Evolutionary conservation across 2,113 vertebrate genomes (phyloP).

Genomic region (Sapayoa aenigma): DNA sequence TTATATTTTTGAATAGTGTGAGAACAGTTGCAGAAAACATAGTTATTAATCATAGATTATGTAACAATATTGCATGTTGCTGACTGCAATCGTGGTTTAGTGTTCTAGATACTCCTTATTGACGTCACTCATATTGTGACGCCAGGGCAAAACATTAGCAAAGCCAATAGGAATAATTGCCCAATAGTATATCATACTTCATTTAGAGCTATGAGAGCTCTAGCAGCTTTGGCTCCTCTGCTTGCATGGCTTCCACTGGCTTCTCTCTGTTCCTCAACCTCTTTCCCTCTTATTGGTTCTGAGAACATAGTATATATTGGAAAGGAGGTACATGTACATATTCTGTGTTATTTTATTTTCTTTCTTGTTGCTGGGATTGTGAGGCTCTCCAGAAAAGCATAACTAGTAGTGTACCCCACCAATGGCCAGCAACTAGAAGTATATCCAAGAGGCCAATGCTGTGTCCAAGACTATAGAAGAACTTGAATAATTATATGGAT

Average conservation of each 20-base stretch:
- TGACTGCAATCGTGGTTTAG: background rate
- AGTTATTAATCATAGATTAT: background rate
- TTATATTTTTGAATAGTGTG: slow-evolving; percentile 25
- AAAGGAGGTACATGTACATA: background rate
- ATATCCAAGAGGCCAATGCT: background rate
- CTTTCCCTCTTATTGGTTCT: background rate
- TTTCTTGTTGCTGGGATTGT: background rate
- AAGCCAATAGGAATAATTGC: background rate
- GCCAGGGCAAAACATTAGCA: background rate
- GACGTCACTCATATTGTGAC: background rate
- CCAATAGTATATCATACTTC: background rate
- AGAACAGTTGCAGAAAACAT: slow-evolving; percentile 17
- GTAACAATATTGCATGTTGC: background rate
- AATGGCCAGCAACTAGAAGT: background rate
- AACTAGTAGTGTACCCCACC: background rate
- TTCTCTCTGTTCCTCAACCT: background rate
- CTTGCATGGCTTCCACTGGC: background rate
- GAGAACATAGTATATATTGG: background rate
- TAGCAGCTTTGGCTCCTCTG: background rate
- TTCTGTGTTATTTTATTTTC: background rate
- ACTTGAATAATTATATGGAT: background rate
- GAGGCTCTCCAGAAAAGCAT: background rate
- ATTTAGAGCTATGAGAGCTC: background rate
- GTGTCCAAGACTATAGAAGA: background rate
- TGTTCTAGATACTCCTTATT: background rate